Conservation (phyloP, 1,140 invertebrate genomes). For the Procambarus virginalis region DNA sequence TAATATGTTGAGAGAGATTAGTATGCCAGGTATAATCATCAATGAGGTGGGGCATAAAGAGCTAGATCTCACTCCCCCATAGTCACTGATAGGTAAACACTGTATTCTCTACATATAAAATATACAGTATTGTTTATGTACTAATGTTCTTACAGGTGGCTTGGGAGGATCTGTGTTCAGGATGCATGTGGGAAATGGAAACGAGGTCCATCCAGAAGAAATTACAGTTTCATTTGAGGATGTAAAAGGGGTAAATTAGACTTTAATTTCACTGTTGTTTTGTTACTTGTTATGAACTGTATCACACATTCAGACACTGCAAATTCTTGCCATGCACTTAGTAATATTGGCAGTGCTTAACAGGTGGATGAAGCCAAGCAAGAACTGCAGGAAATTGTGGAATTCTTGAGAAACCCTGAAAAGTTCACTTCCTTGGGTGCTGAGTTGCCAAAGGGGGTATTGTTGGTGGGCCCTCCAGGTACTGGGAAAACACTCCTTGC, state of each 20-base stretch:
- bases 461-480: constrained; percentile 95
- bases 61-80: too few species aligned
- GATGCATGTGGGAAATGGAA: constrained; percentile 87
- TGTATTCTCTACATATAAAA: not conserved
- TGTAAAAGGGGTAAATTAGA: constrained; percentile 87
- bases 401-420: constrained; percentile 96
- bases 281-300: not conserved
- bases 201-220: constrained; percentile 96
- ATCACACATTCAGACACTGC: not conserved
- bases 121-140: not conserved
- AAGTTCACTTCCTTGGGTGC: constrained; percentile 96
- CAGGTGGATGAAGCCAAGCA: constrained; percentile 96
- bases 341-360: constrained; percentile 53
- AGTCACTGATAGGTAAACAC: too few species aligned
- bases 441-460: constrained; percentile 94
- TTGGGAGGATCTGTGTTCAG: constrained; percentile 78
- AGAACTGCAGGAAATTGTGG: constrained; percentile 96
- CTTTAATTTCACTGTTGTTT: not conserved
- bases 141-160: constrained; percentile 71
- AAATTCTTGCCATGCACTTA: not conserved
- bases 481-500: constrained; percentile 98
- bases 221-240: constrained; percentile 96
- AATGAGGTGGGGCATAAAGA: too few species aligned
- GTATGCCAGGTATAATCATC: too few species aligned
- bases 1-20: too few species aligned